A percentile compares a stretch with the other conserved stretches of the same genome.
These are phyloP conservation scores for Lasioglossum vierecki DNA, from an alignment of 2,888 invertebrate species.

Conservation along the genomic window DNA sequence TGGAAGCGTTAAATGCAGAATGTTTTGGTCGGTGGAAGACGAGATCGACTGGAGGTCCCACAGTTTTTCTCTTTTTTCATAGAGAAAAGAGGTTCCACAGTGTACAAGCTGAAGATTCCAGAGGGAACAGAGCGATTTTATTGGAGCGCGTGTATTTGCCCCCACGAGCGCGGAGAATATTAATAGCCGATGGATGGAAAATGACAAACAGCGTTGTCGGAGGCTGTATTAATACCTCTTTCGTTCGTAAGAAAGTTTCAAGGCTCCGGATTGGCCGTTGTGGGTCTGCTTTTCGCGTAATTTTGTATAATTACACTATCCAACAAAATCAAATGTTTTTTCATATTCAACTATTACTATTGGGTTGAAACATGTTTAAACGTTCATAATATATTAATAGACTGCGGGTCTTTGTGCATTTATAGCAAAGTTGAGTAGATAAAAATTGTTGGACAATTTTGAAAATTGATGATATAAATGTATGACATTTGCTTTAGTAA, in stretches of 20 bases:
- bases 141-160: conserved; percentile 26
- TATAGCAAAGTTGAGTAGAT: too few species aligned
- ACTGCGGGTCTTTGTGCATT: too few species aligned
- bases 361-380: too few species aligned
- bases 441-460: too few species aligned
- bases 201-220: conserved; percentile 2
- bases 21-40: conserved; percentile 14
- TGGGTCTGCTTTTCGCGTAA: not conserved
- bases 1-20: conserved; percentile 44
- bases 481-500: too few species aligned
- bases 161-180: conserved; percentile 27
- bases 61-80: not conserved
- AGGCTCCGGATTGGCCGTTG: not conserved
- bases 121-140: conserved; percentile 16
- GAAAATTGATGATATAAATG: too few species aligned
- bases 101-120: not conserved
- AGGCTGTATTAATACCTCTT: not conserved
- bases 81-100: not conserved
- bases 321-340: too few species aligned
- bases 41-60: conserved; percentile 8
- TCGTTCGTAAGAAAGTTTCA: not conserved
- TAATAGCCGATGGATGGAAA: conserved; percentile 42
- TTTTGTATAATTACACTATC: too few species aligned
- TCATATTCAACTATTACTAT: too few species aligned
- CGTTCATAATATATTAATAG: too few species aligned